Evolutionary conservation across 2,888 invertebrate species (phyloP), one percentile per base, ranked within the genome.

Genomic region (Ichneumon xanthorius): DNA sequence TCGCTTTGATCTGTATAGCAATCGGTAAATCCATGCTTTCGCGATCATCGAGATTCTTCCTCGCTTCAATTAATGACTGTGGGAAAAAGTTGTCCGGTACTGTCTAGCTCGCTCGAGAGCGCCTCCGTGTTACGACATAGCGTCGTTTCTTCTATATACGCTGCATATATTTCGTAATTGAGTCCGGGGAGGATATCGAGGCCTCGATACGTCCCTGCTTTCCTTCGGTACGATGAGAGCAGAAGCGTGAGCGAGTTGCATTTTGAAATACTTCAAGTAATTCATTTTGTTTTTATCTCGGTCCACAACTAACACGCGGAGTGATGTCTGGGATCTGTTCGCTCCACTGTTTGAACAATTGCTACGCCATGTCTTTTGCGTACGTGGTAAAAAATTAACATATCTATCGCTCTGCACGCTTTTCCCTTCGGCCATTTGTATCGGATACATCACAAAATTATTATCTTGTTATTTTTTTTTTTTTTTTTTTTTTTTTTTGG

Each of bases 11-110:
- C 22, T n/a, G 0, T 14, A 26, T 11, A 16, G 26, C 40, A 33
- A 50, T 58, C 68, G 53, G 14, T 53, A n/a, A 26, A 45, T 40
- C 33, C 33, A 22, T 63, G 11, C 40, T 63, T 26, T 70, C 22
- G 67, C 61, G 70, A 79, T 83, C 63, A 26, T 40, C 16, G 58
- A 65, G 55, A 80, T 67, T 76, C 80, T 67, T 76, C 63, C 71
- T 65, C 80, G 71, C 71, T 80, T 40, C 76, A 58, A 80, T 84
- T 84, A 84, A 84, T 65, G 63, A 84, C 80, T 84, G 76, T 80
- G 84, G 71, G 80, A 84, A 82, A 78, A 58, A 77, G 75, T 61
- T 37, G 53, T 75, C 50, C 65, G 58, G 11, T 26, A 9, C 4
- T 22, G 19, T 11, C 9, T 9, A 26, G 58, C 26, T 26, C 58